Evolutionary conservation across 1,140 invertebrate genomes (phyloP), one percentile per base, ranked within the genome.

Genomic region (Helicoverpa armigera): DNA sequence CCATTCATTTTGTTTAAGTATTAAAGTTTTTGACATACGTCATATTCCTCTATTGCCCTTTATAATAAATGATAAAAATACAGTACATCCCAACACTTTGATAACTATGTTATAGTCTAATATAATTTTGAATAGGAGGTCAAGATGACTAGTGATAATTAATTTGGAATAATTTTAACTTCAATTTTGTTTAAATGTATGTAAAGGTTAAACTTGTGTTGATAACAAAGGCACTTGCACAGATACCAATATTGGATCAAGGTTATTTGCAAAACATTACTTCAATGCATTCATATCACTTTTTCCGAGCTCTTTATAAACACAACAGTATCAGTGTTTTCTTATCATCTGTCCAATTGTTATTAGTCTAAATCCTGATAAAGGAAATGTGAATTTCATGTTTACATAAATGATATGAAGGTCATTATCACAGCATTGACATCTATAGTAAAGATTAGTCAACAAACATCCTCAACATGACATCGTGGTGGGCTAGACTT

Each of bases 381-480:
- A 48, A 48, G 16, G 16, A 67, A 65, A 67, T 67, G 43, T 23
- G 18, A 69, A 69, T 48, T 3, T 43, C 13, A 65, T 48, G 31
- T 69, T 13, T 50, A 67, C 70, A 58, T 13, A 14, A 74, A 75
- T 61, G 13, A n/a, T 74, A 48, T 43, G 67, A 60, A 74, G 72
- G 58, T 63, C 58, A 75, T 60, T 74, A 16, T 5, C 58, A 54
- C 18, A 29, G 12, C 54, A 43, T 76, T 63, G 50, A 76, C n/a
- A 63, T 31, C 51, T 51, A 63, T 63, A 35, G 43, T 51, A 23
- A 65, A 76, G 58, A 65, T 23, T 63, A 43, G 43, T 23, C 31
- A 51, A 51, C 50, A 72, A 72, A 53, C 69, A 72, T 12, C 3
- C 10, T 51, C 4, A 4, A 50, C 13, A 29, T 65, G 67, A 54